Base-by-base conservation (phyloP, 2,113 vertebrate species). In the Lasiurus borealis region DNA sequence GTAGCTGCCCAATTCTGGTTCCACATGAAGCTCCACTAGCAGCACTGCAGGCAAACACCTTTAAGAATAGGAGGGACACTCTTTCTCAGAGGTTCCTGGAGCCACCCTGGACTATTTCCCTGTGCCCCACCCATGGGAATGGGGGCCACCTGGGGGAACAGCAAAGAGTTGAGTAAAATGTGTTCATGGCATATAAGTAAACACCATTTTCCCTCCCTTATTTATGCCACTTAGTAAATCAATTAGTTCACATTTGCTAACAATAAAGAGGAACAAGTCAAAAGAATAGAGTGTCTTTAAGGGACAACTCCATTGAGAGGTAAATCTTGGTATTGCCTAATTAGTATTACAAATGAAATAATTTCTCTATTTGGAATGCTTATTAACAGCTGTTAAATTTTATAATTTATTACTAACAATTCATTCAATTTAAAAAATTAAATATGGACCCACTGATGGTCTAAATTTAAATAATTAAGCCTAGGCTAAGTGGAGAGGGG, bases 341-440 rank as follows among this genome's bases (percentile, higher is more conserved):
- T 57, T 19, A 21, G 19, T 90, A 48, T 92, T 91, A 88, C 1
- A 1, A 81, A 62, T n/a, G 57, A 88, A 94, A 19, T 85, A 69
- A 90, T 92, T 85, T 88, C 83, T 83, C 91, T 81, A 77, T 78
- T 94, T 90, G 34, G 82, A 96, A 95, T 95, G 87, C 46, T 95
- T 66, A 69, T 95, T 95, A 95, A 86, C 44, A 95, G 82, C 68
- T 92, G 77, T 92, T 97, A 96, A 96, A 78, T 77, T 92, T 93
- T 89, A 88, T 96, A 85, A 90, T 92, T 97, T 96, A 97, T 97
- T 97, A 96, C 93, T 95, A 96, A 94, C 95, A 94, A 86, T 90
- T 92, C 90, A 90, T 54, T 92, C 25, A 18, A 94, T 88, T 80
- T 31, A 40, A 54, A 68, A 82, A 94, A 78, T 94, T 97, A 95